Base-by-base conservation (phyloP, 2,888 invertebrate species). In the Lordiphosa fenestrarum region DNA sequence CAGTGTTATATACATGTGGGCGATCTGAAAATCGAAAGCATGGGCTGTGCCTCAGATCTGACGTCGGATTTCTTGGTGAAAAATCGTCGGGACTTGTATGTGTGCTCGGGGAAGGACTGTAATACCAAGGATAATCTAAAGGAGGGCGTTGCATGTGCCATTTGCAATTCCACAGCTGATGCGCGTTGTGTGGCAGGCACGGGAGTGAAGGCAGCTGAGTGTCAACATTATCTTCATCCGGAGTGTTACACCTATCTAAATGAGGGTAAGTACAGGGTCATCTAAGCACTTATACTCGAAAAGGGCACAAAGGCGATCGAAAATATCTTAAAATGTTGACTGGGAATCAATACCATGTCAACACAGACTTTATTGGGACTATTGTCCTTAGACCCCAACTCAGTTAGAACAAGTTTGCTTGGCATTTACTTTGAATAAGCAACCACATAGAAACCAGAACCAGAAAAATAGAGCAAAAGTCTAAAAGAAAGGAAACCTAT, bases 21-120 rank as follows among this genome's bases (percentile, higher is more conserved):
- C 5, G 80, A 73, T 2, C 9, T 0, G 0, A 42, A 25, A 12
- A 59, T 85, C 13, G 53, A 59, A 44, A 70, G 70, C 52, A 86
- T 88, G 86, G 88, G 87, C 6, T 87, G 88, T 53, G 73, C 64
- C 38, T 87, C 84, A 37, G 87, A 88, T 38, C 42, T 83, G 23
- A 65, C 71, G 4, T 58, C 49, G 1, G 37, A 56, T 0, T 71
- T 69, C 35, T 25, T 86, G 0, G 3, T 50, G 1, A 12, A 48
- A 1, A 71, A 75, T 15, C 66, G 68, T 0, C 83, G 88, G 0
- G 72, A 78, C 6, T 12, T 88, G 21, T 44, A 80, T 1, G 56
- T 86, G 3, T 88, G 88, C 67, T 67, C 68, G 9, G 76, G 66
- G 2, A 62, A 81, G 3, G 70, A 86, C 19, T 88, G 87, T 58